These are phyloP conservation scores for Pitta sordida DNA, from an alignment of 2,113 vertebrate genomes.

Conservation along the genomic window DNA sequence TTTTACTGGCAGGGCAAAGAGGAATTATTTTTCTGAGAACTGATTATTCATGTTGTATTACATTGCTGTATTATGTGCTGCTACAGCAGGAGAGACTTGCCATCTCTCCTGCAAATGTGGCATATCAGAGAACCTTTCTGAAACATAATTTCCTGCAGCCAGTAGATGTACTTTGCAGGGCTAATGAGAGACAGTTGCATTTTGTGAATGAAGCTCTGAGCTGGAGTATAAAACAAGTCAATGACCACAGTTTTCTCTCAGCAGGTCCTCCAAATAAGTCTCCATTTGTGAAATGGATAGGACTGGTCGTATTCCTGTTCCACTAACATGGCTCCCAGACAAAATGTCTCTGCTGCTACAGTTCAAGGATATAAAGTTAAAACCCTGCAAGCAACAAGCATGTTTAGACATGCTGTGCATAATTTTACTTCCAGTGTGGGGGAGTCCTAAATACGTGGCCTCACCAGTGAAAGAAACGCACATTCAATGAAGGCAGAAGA, in stretches of 20 bases:
- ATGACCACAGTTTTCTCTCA: not conserved
- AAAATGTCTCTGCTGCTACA: constrained; percentile 33
- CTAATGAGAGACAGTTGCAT: not conserved
- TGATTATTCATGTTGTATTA: not conserved
- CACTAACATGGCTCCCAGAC: not conserved
- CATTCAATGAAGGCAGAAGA: not conserved
- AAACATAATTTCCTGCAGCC: not conserved
- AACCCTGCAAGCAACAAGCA: constrained; percentile 4
- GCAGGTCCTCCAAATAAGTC: not conserved
- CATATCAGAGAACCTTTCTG: not conserved
- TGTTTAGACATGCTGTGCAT: constrained; percentile 26
- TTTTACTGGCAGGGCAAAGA: not conserved
- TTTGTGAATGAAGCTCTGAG: constrained; percentile 6
- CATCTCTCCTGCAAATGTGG: not conserved
- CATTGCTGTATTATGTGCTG: not conserved
- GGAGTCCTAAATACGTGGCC: constrained; percentile 27
- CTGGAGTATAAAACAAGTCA: not conserved
- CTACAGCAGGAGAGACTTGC: not conserved
- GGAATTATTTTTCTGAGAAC: not conserved
- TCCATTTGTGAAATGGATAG: not conserved
- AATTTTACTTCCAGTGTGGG: constrained; percentile 40
- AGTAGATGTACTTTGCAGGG: not conserved
- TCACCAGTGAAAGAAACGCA: constrained; percentile 15
- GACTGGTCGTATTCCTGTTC: not conserved
- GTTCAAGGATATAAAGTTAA: constrained; percentile 26